These are phyloP conservation scores for Neocrepidodera transversa DNA, from an alignment of 2,888 invertebrate genomes.

Conservation along the genomic window DNA sequence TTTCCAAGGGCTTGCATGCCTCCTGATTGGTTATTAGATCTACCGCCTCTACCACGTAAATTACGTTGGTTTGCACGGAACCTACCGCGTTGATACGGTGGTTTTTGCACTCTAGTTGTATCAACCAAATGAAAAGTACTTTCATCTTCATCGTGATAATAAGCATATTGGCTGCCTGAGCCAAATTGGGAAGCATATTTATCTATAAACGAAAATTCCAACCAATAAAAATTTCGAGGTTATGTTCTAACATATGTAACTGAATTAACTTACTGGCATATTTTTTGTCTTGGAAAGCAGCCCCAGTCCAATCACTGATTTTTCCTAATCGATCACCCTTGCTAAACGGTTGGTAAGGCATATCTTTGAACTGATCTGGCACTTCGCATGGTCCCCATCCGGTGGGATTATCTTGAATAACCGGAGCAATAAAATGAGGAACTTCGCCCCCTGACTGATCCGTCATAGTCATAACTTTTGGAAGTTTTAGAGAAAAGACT, in stretches of 20 bases:
- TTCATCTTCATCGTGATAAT: conserved; percentile 99
- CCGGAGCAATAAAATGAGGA: conserved; percentile 74
- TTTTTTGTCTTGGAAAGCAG: conserved; percentile 90
- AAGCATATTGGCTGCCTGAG: conserved; percentile 95
- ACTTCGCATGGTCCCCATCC: conserved; percentile 98
- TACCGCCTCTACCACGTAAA: conserved; percentile 69
- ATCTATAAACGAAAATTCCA: too few species aligned
- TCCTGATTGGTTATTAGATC: conserved; percentile 73
- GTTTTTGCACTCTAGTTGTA: conserved; percentile 87
- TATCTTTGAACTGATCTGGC: conserved; percentile 92
- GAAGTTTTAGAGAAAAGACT: neutral
- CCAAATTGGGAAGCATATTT: conserved; percentile 94
- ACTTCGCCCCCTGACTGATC: conserved; percentile 63
- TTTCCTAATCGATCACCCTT: conserved; percentile 98
- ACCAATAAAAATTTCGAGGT: conserved; percentile 28
- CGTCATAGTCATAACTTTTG: conserved; percentile 50
- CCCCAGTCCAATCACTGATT: conserved; percentile 98
- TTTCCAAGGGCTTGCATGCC: conserved; percentile 86
- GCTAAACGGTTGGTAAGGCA: conserved; percentile 99
- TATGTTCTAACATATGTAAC: conserved; percentile 20
- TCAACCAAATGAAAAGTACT: conserved; percentile 98
- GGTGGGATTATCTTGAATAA: conserved; percentile 82
- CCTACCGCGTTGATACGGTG: conserved; percentile 91
- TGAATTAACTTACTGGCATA: conserved; percentile 76
- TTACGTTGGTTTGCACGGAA: conserved; percentile 83